Evolutionary conservation across 1,140 invertebrate species (phyloP).

Genomic region (Drosophila nebulosa): DNA sequence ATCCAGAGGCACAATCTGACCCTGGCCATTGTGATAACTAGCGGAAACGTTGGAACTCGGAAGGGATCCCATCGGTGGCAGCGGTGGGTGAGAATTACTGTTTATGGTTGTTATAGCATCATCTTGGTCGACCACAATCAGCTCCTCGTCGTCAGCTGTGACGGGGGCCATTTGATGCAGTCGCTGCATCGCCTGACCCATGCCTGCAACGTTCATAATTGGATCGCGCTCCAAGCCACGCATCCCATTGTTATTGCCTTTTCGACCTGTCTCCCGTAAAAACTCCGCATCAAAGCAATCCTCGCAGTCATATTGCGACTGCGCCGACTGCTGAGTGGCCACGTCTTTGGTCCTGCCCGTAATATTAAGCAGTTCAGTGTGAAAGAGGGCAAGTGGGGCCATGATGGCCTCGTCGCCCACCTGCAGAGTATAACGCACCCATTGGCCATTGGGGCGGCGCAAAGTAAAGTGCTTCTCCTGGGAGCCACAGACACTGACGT

Average conservation of each 20-base stretch:
- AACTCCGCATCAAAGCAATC: conserved; percentile 97
- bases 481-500: conserved; percentile 83
- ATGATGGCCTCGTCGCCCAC: conserved; percentile 97
- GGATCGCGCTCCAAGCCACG: conserved; percentile 79
- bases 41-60: neutral
- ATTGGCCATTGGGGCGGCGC: conserved; percentile 47
- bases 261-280: conserved; percentile 89
- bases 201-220: conserved; percentile 58
- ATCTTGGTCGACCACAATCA: conserved; percentile 90
- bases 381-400: conserved; percentile 93
- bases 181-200: conserved; percentile 67
- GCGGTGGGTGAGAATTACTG: conserved; percentile 4
- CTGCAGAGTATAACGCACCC: conserved; percentile 89
- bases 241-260: conserved; percentile 82
- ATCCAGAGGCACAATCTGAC: conserved; percentile 92
- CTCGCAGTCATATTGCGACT: conserved; percentile 91
- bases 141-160: conserved; percentile 87
- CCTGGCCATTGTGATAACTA: conserved; percentile 85
- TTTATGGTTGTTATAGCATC: conserved; percentile 77
- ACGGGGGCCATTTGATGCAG: conserved; percentile 28
- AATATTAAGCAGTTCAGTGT: conserved; percentile 93
- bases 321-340: conserved; percentile 87
- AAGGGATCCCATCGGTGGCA: neutral
- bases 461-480: conserved; percentile 79
- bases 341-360: conserved; percentile 86